These are phyloP conservation scores for Drosophila albomicans DNA, from an alignment of 1,140 invertebrate species.

Conservation along the genomic window DNA sequence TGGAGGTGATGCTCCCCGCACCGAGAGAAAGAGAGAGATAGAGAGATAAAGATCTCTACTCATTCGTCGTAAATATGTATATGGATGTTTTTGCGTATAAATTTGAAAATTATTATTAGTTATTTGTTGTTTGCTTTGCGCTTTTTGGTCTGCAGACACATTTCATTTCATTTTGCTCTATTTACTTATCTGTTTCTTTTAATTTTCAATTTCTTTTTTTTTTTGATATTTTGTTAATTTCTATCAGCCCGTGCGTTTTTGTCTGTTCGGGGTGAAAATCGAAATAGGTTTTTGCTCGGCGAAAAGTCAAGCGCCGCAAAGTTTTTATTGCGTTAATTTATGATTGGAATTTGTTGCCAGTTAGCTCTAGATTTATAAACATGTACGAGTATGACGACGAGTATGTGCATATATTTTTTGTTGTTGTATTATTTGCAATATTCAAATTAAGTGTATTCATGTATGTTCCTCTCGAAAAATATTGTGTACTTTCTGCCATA, in stretches of 20 bases:
- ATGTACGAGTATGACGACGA: conserved; percentile 15
- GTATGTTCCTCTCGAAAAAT: conserved; percentile 38
- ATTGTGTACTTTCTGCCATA: conserved; percentile 12
- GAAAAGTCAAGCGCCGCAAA: conserved; percentile 51
- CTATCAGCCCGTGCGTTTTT: not conserved
- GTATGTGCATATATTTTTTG: conserved; percentile 24
- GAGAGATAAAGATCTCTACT: conserved; percentile 34
- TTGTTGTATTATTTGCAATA: not conserved
- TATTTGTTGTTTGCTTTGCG: conserved; percentile 66
- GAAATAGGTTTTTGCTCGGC: conserved; percentile 6
- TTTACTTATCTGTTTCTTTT: conserved; percentile 8
- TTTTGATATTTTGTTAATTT: not conserved
- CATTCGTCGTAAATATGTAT: conserved; percentile 39
- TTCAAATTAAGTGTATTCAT: not conserved
- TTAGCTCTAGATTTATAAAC: conserved; percentile 60
- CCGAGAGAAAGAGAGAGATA: not conserved
- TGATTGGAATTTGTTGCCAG: conserved; percentile 74
- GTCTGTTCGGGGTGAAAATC: conserved; percentile 57
- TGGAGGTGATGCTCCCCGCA: not conserved
- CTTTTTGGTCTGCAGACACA: conserved; percentile 68
- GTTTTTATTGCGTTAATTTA: conserved; percentile 78
- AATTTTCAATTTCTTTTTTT: conserved; percentile 13
- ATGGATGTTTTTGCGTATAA: conserved; percentile 66
- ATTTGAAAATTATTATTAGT: conserved; percentile 81
- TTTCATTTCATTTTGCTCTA: conserved; percentile 20